Evolutionary conservation across 2,113 vertebrate genomes (phyloP), one percentile per base, ranked within the genome.

Genomic region (Tylochromis polylepis): DNA sequence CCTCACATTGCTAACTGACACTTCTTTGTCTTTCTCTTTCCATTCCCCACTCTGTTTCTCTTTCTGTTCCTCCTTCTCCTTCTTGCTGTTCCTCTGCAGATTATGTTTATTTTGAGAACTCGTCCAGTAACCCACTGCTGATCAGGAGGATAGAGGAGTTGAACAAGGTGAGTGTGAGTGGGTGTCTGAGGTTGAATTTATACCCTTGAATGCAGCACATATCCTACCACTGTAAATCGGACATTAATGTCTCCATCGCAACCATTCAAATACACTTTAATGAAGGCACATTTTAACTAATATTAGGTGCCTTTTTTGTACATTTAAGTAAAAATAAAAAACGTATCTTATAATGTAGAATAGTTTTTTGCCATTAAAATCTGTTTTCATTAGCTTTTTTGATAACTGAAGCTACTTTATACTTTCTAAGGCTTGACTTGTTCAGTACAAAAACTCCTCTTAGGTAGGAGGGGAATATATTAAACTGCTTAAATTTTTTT

Each of bases 71-170:
- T 78, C 65, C 51, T 55, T 11, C 43, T 78, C 65, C 51, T 55
- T 11, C 43, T 53, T 20, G 8, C 85, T 91, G 29, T 81, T 49
- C 60, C 82, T 86, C 85, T 84, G 29, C 96, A 97, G 97, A 97
- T 96, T 97, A 97, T 88, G 97, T 97, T 91, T 97, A 97, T 93
- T 97, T 97, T 91, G 97, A 97, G 94, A 97, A 97, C 94, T 97
- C 97, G 34, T 97, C 97, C 91, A 97, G 97, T 94, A 97, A 97
- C 95, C 97, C 97, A 80, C 94, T 97, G 94, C 96, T 97, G 88
- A 97, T 97, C 94, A 94, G 97, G 90, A 96, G 97, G 95, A 97
- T 97, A 96, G 97, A 97, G 87, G 97, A 97, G 93, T 84, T 97
- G 85, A 97, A 97, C 89, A 97, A 97, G 96, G 97, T 97, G 94